Evolutionary conservation across 2,113 vertebrate genomes (phyloP).

Genomic region (Numenius arquata): DNA sequence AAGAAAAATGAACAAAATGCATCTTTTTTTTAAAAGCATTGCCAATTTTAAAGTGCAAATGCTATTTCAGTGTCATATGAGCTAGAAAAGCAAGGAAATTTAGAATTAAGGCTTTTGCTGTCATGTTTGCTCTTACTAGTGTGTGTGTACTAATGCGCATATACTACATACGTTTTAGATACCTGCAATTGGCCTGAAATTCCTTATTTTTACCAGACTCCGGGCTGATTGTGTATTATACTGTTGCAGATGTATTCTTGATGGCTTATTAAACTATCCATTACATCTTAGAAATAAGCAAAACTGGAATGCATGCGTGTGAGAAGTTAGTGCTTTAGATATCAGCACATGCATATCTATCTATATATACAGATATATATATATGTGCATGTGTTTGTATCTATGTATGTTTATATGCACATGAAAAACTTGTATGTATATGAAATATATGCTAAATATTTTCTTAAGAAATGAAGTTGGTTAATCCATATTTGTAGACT

Average conservation of each 20-base stretch:
- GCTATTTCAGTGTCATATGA: background rate
- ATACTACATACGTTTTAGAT: background rate
- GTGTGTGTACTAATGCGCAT: background rate
- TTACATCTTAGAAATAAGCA: background rate
- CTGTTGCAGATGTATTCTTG: background rate
- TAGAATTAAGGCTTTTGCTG: background rate
- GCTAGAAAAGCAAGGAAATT: background rate
- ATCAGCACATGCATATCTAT: background rate
- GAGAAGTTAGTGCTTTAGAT: background rate
- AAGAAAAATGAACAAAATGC: background rate
- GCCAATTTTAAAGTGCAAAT: background rate
- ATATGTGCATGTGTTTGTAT: background rate
- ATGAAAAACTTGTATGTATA: background rate
- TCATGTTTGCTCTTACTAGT: background rate
- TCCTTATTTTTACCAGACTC: background rate
- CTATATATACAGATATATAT: background rate
- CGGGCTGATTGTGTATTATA: background rate
- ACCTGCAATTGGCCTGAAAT: background rate
- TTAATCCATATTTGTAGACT: background rate
- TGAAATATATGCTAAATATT: background rate
- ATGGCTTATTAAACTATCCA: background rate
- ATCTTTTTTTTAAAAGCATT: background rate
- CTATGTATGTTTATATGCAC: background rate
- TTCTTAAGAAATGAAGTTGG: background rate
- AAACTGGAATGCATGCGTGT: background rate